Evolutionary conservation across 2,113 vertebrate genomes (phyloP).

Genomic region (Saimiri boliviensis): DNA sequence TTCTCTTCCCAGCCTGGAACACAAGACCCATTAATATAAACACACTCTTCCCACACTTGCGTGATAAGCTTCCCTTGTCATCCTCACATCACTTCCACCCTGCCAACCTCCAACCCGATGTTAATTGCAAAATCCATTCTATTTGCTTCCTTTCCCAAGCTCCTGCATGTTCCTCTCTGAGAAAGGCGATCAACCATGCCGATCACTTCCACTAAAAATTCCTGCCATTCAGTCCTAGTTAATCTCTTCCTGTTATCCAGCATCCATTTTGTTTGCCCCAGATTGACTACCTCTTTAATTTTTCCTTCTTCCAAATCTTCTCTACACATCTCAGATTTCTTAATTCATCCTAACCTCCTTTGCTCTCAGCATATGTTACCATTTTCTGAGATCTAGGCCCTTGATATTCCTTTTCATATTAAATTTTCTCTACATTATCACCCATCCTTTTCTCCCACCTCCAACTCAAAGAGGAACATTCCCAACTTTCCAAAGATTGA

Average conservation of each 20-base stretch:
- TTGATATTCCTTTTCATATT: neutral
- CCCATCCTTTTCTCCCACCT: neutral
- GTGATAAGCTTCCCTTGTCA: neutral
- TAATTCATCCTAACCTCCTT: neutral
- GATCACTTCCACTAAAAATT: neutral
- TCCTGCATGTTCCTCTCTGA: neutral
- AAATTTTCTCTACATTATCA: slow-evolving; percentile 39
- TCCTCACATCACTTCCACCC: neutral
- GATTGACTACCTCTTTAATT: slow-evolving; percentile 26
- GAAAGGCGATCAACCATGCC: slow-evolving; percentile 23
- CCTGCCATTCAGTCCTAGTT: slow-evolving; percentile 47
- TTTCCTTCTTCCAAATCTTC: slow-evolving; percentile 48
- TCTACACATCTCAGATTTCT: slow-evolving; percentile 59
- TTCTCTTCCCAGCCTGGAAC: neutral
- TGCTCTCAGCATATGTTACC: neutral
- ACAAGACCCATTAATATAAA: neutral
- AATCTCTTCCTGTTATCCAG: neutral
- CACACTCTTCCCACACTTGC: neutral
- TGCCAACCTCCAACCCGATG: neutral
- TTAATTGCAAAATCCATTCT: slow-evolving; percentile 22
- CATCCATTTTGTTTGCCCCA: neutral
- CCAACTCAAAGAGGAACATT: neutral
- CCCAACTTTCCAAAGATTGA: neutral
- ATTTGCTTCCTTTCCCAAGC: slow-evolving; percentile 11
- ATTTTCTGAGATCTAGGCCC: neutral